phyloP scores from a whole-genome alignment of 30 jellyfish, hydroid and myxozoan species.

The Aurelia sp. region DNA sequence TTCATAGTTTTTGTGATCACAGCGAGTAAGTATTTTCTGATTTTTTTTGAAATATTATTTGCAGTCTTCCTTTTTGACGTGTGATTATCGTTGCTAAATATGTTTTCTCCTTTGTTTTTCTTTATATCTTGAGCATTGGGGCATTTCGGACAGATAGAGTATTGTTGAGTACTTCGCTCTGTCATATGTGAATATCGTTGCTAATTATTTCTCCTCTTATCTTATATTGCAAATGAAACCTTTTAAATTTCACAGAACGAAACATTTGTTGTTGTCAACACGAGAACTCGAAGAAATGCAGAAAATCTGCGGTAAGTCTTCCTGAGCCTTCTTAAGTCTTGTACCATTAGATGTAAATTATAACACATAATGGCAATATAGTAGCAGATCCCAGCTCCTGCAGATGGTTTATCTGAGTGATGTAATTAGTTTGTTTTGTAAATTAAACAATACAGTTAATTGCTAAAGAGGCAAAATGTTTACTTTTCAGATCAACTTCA shows the following conservation, averaged over 20 bases:
- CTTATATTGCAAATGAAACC: background rate
- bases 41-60: background rate
- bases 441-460: background rate
- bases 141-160: background rate
- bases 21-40: slow-evolving; percentile 81
- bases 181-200: background rate
- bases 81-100: background rate
- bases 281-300: slow-evolving; percentile 85
- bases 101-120: background rate
- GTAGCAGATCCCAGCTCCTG: background rate
- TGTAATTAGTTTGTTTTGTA: background rate
- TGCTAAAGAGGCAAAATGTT: too few relatives aligned
- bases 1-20: slow-evolving; percentile 99
- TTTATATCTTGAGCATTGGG: too few relatives aligned
- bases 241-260: slow-evolving; percentile 45
- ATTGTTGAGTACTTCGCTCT: background rate
- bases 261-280: slow-evolving; percentile 82
- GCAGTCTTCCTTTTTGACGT: background rate
- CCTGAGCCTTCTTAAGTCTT: background rate
- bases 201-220: background rate
- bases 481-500: slow-evolving; percentile 43
- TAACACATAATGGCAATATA: background rate
- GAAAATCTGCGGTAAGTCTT: slow-evolving; percentile 78
- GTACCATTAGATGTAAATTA: background rate
- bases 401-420: background rate